These are phyloP conservation scores for Chamaetylas fuelleborni DNA, from an alignment of 2,113 vertebrate species.

Conservation along the genomic window DNA sequence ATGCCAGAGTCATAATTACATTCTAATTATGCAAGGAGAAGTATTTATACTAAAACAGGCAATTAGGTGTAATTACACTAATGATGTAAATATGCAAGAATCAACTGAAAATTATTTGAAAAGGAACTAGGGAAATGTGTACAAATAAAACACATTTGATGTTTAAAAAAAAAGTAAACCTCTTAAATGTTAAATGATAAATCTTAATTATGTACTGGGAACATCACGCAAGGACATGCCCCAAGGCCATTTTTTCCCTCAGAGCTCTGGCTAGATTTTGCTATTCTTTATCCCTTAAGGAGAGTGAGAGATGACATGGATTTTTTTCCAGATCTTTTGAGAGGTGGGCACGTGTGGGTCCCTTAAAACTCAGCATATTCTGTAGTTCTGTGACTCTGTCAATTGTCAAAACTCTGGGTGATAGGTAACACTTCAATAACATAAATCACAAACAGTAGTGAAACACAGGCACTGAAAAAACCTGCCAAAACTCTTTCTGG, in stretches of 20 bases:
- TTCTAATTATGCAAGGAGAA: slow-evolving; percentile 70
- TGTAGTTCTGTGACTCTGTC: not conserved
- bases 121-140: slow-evolving; percentile 60
- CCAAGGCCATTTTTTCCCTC: not conserved
- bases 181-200: not conserved
- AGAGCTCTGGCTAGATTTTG: not conserved
- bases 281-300: not conserved
- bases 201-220: not conserved
- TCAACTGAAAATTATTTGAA: slow-evolving; percentile 72
- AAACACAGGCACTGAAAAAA: no score
- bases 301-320: not conserved
- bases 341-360: not conserved
- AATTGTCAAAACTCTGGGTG: not conserved
- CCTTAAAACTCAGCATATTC: not conserved
- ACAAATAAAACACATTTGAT: slow-evolving; percentile 50
- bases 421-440: no score
- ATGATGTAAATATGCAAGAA: slow-evolving; percentile 65
- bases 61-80: slow-evolving; percentile 74
- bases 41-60: slow-evolving; percentile 76
- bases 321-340: not conserved
- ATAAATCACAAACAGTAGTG: no score
- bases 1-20: slow-evolving; percentile 66
- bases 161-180: not conserved
- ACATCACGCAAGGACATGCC: not conserved
- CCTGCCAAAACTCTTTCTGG: not conserved